Evolutionary conservation across 2,113 vertebrate genomes (phyloP).

Genomic region (Nematolebias whitei): DNA sequence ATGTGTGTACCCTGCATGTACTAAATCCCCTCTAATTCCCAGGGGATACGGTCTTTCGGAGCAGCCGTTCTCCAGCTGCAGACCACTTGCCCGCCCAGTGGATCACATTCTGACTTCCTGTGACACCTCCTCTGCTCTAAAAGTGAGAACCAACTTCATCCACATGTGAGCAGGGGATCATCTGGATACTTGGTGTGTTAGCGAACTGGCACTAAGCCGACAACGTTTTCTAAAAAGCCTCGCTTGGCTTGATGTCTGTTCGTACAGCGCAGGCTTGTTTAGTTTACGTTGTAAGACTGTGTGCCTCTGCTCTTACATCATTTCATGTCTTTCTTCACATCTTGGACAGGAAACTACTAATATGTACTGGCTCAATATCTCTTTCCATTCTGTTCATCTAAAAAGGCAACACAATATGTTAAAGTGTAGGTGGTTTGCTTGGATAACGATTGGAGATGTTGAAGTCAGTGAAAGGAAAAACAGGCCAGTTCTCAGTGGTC

Average conservation of each 20-base stretch:
- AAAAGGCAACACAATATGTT: slow-evolving; percentile 34
- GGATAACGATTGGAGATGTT: slow-evolving; percentile 47
- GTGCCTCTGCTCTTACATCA: slow-evolving; percentile 7
- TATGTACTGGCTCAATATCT: slow-evolving; percentile 17
- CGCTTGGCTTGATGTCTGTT: slow-evolving; percentile 3
- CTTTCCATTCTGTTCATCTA: slow-evolving; percentile 25
- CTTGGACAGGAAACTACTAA: slow-evolving; percentile 12
- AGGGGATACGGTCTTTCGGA: slow-evolving; percentile 59
- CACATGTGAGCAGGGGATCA: slow-evolving; percentile 32
- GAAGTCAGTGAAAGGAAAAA: slow-evolving; percentile 49
- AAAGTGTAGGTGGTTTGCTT: slow-evolving; percentile 11
- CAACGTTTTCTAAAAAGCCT: background rate
- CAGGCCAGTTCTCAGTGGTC: slow-evolving; percentile 63
- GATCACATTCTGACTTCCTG: slow-evolving; percentile 65
- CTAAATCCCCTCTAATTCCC: slow-evolving; percentile 59
- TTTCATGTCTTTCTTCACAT: slow-evolving; percentile 1
- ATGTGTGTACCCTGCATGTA: slow-evolving; percentile 31
- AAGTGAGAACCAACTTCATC: slow-evolving; percentile 53
- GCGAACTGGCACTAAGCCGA: slow-evolving; percentile 41
- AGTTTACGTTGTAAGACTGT: no score
- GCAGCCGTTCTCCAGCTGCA: slow-evolving; percentile 72
- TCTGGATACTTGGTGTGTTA: slow-evolving; percentile 39
- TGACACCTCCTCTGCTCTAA: slow-evolving; percentile 64
- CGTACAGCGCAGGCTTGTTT: background rate
- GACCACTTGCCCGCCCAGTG: slow-evolving; percentile 55